These are phyloP conservation scores for Drosophila pachea DNA, from an alignment of 1,140 invertebrate species.

Conservation along the genomic window DNA sequence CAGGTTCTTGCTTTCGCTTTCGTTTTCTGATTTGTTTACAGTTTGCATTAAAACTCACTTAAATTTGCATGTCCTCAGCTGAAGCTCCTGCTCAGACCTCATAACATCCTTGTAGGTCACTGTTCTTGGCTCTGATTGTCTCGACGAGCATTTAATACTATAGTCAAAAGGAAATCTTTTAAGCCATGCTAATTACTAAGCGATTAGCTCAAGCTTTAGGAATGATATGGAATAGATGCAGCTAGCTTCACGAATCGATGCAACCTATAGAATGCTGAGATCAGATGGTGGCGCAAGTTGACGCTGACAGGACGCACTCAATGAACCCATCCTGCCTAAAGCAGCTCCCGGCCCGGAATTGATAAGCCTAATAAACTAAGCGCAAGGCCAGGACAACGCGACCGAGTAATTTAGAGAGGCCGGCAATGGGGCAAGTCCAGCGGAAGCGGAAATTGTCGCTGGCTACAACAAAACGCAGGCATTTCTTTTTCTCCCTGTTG, in stretches of 20 bases:
- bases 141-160: too few species aligned
- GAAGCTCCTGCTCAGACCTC: slow-evolving; percentile 46
- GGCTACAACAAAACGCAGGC: slow-evolving; percentile 30
- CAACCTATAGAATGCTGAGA: background rate
- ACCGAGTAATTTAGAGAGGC: slow-evolving; percentile 43
- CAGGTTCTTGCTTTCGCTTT: slow-evolving; percentile 11
- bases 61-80: slow-evolving; percentile 54
- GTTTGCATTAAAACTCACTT: slow-evolving; percentile 71
- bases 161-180: too few species aligned
- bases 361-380: slow-evolving; percentile 66
- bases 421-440: slow-evolving; percentile 37
- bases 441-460: slow-evolving; percentile 72
- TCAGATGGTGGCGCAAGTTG: background rate
- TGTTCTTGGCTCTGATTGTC: background rate
- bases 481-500: background rate
- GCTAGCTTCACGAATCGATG: background rate
- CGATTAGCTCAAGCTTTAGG: too few species aligned
- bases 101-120: background rate
- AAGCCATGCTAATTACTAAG: too few species aligned
- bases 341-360: background rate
- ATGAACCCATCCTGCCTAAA: slow-evolving; percentile 13
- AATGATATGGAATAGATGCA: too few species aligned
- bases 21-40: slow-evolving; percentile 57
- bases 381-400: slow-evolving; percentile 18
- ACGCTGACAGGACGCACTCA: slow-evolving; percentile 6